Percentiles rank a stretch among this genome's conserved stretches.
Conservation (phyloP, 2,888 invertebrate genomes). For the Cyclophora punctaria region DNA sequence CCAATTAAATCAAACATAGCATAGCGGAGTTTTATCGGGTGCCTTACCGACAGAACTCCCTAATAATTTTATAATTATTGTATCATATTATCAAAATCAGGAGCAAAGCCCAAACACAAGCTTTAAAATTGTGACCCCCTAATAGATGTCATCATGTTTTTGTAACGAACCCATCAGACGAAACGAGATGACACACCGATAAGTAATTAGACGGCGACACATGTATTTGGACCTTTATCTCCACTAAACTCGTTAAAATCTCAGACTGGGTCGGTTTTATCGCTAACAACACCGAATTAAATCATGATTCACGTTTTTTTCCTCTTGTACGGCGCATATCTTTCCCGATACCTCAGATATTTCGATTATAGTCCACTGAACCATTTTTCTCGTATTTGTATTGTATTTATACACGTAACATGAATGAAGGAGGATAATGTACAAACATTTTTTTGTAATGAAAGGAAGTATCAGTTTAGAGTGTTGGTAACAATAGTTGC, state of each 20-base stretch:
- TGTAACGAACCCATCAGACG: conserved; percentile 37
- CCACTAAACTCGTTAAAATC: conserved; percentile 51
- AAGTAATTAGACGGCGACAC: conserved; percentile 71
- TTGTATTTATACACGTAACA: conserved; percentile 10
- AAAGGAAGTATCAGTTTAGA: conserved; percentile 56
- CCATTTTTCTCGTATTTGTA: conserved; percentile 7
- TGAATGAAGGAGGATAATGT: conserved; percentile 20
- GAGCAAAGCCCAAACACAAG: no score
- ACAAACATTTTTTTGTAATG: conserved; percentile 21
- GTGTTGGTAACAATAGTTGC: conserved; percentile 46
- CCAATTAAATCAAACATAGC: no score
- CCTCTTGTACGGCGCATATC: conserved; percentile 5
- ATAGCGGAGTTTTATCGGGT: no score
- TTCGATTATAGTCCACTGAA: conserved; percentile 8
- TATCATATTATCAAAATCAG: no score
- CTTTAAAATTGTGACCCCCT: no score
- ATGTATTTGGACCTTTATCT: conserved; percentile 63
- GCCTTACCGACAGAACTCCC: no score
- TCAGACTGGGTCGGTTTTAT: conserved; percentile 39
- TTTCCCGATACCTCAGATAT: conserved; percentile 3
- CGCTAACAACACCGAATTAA: conserved; percentile 23
- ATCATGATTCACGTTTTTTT: conserved; percentile 13
- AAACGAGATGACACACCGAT: conserved; percentile 59
- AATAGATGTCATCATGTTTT: conserved; percentile 59
- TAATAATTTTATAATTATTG: no score